Conservation (phyloP, 2,888 invertebrate species). For the Drosophila peninsularis region DNA sequence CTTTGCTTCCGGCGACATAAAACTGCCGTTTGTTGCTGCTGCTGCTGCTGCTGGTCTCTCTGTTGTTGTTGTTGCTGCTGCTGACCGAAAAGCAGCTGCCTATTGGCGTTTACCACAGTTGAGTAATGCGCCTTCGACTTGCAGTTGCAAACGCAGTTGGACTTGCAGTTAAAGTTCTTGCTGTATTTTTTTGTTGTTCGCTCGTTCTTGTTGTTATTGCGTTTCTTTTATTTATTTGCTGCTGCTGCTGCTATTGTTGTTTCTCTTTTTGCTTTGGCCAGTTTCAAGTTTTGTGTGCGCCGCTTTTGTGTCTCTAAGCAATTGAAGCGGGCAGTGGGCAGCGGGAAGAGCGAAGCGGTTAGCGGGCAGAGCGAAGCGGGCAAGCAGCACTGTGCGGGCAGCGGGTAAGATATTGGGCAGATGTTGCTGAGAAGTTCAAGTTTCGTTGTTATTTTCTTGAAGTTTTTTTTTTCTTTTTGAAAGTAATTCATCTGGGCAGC, state of each 20-base stretch:
- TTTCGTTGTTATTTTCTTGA: slow-evolving; percentile 37
- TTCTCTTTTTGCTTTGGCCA: slow-evolving; percentile 42
- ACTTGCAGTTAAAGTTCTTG: slow-evolving; percentile 33
- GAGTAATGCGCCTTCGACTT: slow-evolving; percentile 65
- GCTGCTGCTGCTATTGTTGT: slow-evolving; percentile 23
- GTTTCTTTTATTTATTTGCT: slow-evolving; percentile 55
- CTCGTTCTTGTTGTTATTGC: slow-evolving; percentile 42
- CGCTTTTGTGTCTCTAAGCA: slow-evolving; percentile 27
- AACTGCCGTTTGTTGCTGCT: slow-evolving; percentile 69
- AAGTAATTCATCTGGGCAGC: slow-evolving; percentile 72
- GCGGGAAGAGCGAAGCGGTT: slow-evolving; percentile 36
- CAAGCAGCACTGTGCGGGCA: slow-evolving; percentile 35
- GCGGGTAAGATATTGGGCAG: slow-evolving; percentile 53
- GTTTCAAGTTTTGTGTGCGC: slow-evolving; percentile 49
- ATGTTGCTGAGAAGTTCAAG: slow-evolving; percentile 56
- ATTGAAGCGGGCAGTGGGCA: slow-evolving; percentile 23
- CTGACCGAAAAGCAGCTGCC: slow-evolving; percentile 72
- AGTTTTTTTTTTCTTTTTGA: slow-evolving; percentile 67
- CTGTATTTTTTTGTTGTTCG: slow-evolving; percentile 4
- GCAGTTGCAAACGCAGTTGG: slow-evolving; percentile 26
- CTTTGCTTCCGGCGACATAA: slow-evolving; percentile 78
- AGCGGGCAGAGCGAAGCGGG: slow-evolving; percentile 17
- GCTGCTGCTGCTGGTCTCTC: slow-evolving; percentile 16
- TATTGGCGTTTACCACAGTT: slow-evolving; percentile 77
- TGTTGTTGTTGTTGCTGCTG: slow-evolving; percentile 32